These are phyloP conservation scores for Phortica magna DNA, from an alignment of 2,888 invertebrate species.

Conservation along the genomic window DNA sequence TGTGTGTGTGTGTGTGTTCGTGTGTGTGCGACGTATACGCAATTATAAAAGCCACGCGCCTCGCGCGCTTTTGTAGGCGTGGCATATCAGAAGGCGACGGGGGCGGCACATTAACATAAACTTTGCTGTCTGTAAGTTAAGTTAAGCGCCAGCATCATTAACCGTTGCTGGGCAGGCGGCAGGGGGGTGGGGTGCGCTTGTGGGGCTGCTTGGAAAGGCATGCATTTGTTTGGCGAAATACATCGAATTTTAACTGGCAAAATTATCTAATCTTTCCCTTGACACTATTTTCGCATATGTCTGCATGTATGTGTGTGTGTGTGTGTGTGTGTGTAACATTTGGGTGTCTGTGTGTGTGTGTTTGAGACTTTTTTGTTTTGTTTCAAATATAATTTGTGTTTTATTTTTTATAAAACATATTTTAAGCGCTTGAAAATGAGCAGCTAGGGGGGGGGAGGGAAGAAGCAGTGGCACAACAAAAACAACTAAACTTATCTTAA, in stretches of 20 bases:
- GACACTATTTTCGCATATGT: constrained; percentile 35
- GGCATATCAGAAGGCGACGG: neutral
- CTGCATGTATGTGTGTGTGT: constrained; percentile 30
- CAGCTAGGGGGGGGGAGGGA: too few species aligned
- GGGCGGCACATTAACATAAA: neutral
- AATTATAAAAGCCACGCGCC: neutral
- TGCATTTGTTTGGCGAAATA: neutral
- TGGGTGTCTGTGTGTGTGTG: constrained; percentile 42
- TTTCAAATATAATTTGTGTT: neutral
- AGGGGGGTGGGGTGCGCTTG: too few species aligned
- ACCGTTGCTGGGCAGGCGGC: too few species aligned
- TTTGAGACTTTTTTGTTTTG: neutral
- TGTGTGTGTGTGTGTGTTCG: neutral
- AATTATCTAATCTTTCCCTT: constrained; percentile 34
- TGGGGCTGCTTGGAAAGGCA: too few species aligned
- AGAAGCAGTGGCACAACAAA: too few species aligned
- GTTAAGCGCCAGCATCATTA: too few species aligned
- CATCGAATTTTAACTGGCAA: neutral
- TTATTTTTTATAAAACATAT: neutral
- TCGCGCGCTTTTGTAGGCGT: neutral
- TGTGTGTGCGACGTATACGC: neutral
- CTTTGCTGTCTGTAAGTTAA: too few species aligned
- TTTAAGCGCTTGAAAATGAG: too few species aligned
- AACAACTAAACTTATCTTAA: too few species aligned
- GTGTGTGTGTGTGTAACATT: constrained; percentile 39